Conservation (phyloP, 2,113 vertebrate genomes). For the Acrocephalus kingi region DNA sequence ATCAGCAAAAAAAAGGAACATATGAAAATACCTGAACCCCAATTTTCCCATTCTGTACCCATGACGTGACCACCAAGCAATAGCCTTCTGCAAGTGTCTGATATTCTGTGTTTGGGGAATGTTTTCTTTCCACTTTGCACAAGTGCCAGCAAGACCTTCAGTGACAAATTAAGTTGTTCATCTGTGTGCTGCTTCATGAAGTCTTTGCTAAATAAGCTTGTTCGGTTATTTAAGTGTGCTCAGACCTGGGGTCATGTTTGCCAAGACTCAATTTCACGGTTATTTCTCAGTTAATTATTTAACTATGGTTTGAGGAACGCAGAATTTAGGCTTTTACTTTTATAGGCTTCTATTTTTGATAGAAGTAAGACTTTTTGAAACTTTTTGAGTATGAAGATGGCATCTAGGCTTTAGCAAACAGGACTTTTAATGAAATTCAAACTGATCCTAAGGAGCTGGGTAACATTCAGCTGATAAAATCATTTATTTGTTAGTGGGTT, state of each 20-base stretch:
- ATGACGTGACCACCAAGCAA: neutral
- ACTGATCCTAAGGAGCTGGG: neutral
- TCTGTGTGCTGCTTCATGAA: neutral
- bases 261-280: neutral
- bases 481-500: neutral
- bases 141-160: neutral
- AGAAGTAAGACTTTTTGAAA: neutral
- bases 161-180: neutral
- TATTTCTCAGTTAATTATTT: neutral
- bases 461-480: neutral
- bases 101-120: rapidly evolving
- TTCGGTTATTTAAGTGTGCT: neutral
- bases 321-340: neutral
- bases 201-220: neutral
- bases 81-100: neutral
- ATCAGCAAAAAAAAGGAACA: neutral
- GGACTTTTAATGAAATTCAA: neutral
- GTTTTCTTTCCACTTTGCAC: neutral
- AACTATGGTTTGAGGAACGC: neutral
- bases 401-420: neutral
- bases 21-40: neutral
- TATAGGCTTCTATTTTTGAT: neutral
- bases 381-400: neutral
- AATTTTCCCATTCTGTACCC: neutral
- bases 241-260: neutral